Percentiles rank a stretch among this genome's conserved stretches.
Conservation (phyloP, 1,140 invertebrate genomes). For the Battus philenor region DNA sequence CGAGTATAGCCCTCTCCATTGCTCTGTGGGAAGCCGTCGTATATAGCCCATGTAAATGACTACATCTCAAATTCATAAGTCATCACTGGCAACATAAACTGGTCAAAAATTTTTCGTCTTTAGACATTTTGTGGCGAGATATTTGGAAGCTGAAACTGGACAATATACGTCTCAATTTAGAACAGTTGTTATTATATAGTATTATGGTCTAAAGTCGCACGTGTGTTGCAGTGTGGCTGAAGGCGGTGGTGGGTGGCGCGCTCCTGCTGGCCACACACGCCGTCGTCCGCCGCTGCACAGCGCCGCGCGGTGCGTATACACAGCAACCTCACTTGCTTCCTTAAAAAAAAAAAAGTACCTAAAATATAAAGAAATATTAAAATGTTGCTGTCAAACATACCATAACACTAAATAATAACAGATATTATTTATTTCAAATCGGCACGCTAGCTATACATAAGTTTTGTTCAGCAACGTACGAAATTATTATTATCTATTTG, state of each 20-base stretch:
- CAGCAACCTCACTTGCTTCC: background rate
- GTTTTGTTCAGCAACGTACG: no score
- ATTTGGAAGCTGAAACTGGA: no score
- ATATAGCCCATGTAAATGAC: no score
- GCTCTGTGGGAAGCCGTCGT: no score
- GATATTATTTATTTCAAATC: background rate
- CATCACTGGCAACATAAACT: no score
- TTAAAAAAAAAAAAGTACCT: background rate
- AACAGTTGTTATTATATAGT: conserved; percentile 23
- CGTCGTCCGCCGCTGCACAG: conserved; percentile 75
- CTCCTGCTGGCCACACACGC: conserved; percentile 86
- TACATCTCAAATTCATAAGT: no score
- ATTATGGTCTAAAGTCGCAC: conserved; percentile 38
- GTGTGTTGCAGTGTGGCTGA: conserved; percentile 85
- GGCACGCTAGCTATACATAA: no score
- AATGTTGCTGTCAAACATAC: conserved; percentile 1
- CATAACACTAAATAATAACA: conserved; percentile 11
- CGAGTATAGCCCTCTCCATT: no score
- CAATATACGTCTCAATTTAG: no score
- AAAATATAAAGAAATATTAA: background rate
- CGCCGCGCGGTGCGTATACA: conserved; percentile 55
- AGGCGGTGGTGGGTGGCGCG: conserved; percentile 85
- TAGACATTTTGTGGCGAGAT: no score
- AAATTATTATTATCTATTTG: no score
- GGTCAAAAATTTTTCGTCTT: no score